Evolutionary conservation across 2,113 vertebrate species (phyloP).

Genomic region (Orientallactaga bullata): DNA sequence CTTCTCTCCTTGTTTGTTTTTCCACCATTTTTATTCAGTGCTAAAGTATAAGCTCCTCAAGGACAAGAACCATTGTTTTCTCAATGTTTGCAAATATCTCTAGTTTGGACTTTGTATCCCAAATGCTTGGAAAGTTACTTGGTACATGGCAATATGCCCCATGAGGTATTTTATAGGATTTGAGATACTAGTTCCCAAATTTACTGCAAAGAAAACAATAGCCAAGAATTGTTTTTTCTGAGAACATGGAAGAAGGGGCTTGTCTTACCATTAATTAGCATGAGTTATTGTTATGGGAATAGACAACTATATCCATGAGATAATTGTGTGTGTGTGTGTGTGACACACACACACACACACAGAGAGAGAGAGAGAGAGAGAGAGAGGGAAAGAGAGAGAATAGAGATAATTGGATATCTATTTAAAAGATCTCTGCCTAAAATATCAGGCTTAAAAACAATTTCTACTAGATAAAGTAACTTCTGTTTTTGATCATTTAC

Average conservation of each 20-base stretch:
- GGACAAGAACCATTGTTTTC: not conserved
- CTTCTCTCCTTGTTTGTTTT: not conserved
- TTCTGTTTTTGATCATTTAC: conserved; percentile 41
- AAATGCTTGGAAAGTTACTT: conserved; percentile 30
- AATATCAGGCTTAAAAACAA: conserved; percentile 1
- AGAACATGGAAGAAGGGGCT: not conserved
- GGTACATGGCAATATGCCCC: not conserved
- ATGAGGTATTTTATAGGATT: conserved; percentile 13
- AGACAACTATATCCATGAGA: not conserved
- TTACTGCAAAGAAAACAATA: conserved; percentile 40
- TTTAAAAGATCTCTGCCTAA: not conserved
- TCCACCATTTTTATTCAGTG: not conserved
- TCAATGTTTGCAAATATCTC: not conserved
- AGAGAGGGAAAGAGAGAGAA: not conserved
- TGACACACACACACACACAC: too few relatives aligned
- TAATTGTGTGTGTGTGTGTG: too few relatives aligned
- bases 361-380: not conserved
- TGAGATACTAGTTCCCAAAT: conserved; percentile 23
- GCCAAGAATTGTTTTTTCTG: conserved; percentile 1
- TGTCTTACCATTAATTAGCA: conserved; percentile 23
- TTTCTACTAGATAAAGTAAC: conserved; percentile 35
- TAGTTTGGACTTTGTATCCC: not conserved
- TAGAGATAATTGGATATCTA: conserved; percentile 23
- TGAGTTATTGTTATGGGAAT: not conserved
- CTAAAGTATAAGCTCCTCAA: conserved; percentile 19